Evolutionary conservation across 2,113 vertebrate species (phyloP).

Genomic region (Ictalurus punctatus): DNA sequence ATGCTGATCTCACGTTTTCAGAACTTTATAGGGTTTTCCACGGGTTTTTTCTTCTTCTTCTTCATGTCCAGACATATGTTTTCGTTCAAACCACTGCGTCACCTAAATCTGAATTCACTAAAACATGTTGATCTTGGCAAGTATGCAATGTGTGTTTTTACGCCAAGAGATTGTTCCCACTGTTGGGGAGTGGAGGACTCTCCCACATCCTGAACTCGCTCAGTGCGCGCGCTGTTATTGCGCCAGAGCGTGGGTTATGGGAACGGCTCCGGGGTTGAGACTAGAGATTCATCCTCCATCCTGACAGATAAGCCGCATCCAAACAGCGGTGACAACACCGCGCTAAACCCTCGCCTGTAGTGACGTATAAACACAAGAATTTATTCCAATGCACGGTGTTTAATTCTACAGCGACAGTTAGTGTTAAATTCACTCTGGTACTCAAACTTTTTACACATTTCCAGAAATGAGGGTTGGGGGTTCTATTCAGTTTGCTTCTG

Average conservation of each 20-base stretch:
- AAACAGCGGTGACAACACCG: neutral
- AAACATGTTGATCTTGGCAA: constrained; percentile 47
- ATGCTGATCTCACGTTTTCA: neutral
- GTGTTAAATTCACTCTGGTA: neutral
- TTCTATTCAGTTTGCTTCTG: no score
- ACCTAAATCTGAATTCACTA: constrained; percentile 14
- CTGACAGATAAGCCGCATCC: neutral
- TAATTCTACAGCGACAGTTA: neutral
- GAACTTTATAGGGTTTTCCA: neutral
- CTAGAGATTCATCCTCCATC: neutral
- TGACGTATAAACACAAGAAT: neutral
- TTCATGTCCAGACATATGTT: constrained; percentile 8
- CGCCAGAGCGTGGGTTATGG: constrained; percentile 23
- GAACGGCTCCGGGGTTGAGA: constrained; percentile 7
- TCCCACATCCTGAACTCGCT: constrained; percentile 24
- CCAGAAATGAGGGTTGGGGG: no score
- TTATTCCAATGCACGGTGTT: neutral
- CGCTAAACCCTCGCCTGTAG: no score
- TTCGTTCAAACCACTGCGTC: constrained; percentile 23
- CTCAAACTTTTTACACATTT: neutral
- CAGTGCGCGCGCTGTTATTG: neutral
- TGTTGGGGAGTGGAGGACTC: constrained; percentile 37
- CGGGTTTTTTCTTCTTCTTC: neutral
- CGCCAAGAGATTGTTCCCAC: constrained; percentile 1
- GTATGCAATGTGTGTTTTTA: neutral